Evolutionary conservation across 2,888 invertebrate species (phyloP), one percentile per base, ranked within the genome.

Genomic region (Blastobasis lacticolella): DNA sequence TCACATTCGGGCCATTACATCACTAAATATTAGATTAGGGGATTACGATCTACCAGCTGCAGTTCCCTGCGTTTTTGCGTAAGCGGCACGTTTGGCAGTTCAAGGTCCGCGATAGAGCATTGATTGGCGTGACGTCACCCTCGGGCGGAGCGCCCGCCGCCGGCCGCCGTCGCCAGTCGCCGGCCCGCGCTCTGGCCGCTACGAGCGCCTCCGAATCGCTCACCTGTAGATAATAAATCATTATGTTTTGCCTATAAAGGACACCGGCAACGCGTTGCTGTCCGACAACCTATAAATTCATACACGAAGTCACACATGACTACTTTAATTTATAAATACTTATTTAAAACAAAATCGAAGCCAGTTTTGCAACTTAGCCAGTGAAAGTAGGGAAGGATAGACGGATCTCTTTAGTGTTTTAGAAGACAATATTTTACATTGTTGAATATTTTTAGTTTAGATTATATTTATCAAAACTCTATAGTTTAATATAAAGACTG

Each of bases 221-320:
- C 63, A 62, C 67, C 58, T 73, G 77, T 77, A 67, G 73, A 77
- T 73, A 72, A 65, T 63, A 69, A 73, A 73, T 74, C 67, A 75
- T 64, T 69, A 73, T 75, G 71, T 73, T 76, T 72, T 71, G 61
- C 68, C 60, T 56, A 55, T 66, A 62, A 62, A 69, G 68, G 65
- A 64, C 62, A 62, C 64, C 68, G 64, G 64, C 67, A 64, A 61
- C 59, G 23, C 23, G 23, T 57, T 57, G 57, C 60, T 38, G 66
- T 66, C 66, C 59, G 55, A 47, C 59, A 53, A 49, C 50, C 47
- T 36, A 48, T 49, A 36, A 48, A 49, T 48, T 23, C 43, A 51
- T 54, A 56, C 49, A 53, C 37, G 43, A 43, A 8, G 37, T 42
- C 10, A 23, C 38, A 46, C 38, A 38, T 10, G 46, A 38, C 37